phyloP scores from a whole-genome alignment of 2,888 invertebrate genomes.

The Amphipoea oculea region DNA sequence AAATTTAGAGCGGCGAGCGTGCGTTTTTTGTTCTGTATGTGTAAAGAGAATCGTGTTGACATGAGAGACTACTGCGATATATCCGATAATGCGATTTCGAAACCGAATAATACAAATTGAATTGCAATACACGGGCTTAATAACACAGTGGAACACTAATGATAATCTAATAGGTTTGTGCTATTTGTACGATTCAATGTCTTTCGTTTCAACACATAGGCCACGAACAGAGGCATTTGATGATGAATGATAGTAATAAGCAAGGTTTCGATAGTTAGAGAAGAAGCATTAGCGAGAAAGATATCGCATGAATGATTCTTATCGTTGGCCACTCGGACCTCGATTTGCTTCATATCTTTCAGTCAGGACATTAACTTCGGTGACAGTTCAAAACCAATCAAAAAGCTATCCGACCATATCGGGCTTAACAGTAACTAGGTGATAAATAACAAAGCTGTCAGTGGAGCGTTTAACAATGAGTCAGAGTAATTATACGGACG shows the following conservation, averaged over 20 bases:
- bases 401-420: constrained; percentile 65
- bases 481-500: constrained; percentile 79
- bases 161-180: constrained; percentile 65
- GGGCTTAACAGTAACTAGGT: constrained; percentile 64
- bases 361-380: constrained; percentile 58
- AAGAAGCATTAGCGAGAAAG: constrained; percentile 16
- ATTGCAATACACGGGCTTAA: constrained; percentile 60
- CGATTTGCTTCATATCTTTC: constrained; percentile 52
- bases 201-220: constrained; percentile 50
- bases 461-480: constrained; percentile 74
- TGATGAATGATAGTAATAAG: constrained; percentile 43
- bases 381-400: constrained; percentile 57
- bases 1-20: constrained; percentile 83
- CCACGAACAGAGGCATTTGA: constrained; percentile 34
- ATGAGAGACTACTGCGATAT: constrained; percentile 75
- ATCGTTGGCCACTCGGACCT: constrained; percentile 23
- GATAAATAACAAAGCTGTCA: constrained; percentile 70
- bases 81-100: constrained; percentile 64
- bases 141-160: constrained; percentile 61
- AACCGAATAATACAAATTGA: constrained; percentile 63
- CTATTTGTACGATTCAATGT: constrained; percentile 60
- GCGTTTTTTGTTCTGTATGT: constrained; percentile 75
- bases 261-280: constrained; percentile 12
- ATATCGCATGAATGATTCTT: constrained; percentile 24
- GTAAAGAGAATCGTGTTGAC: constrained; percentile 80